phyloP scores from a whole-genome alignment of 2,888 invertebrate species.

The Dryococelus australis region DNA sequence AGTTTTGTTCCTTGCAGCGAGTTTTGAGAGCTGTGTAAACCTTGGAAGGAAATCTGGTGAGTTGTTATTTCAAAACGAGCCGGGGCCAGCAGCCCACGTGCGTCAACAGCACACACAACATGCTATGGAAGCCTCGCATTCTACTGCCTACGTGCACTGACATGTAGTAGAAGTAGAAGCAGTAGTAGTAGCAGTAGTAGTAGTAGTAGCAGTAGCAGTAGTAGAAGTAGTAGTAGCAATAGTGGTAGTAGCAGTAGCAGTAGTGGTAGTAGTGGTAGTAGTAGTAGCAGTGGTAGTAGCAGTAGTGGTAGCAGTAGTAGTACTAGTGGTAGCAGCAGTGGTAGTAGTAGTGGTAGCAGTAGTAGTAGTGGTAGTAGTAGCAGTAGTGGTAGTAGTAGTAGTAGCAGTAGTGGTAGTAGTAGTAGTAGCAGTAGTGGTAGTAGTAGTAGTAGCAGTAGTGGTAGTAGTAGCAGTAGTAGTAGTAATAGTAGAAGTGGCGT shows the following conservation, averaged over 20 bases:
- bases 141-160: not conserved
- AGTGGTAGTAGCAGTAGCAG: not conserved
- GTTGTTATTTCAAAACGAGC: too few species aligned
- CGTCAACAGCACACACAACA: too few species aligned
- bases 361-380: not conserved
- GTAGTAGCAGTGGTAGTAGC: not conserved
- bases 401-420: not conserved
- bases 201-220: not conserved
- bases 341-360: not conserved
- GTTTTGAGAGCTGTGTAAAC: too few species aligned
- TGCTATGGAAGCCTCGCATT: too few species aligned
- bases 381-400: not conserved
- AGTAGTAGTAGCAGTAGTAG: not conserved
- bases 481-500: not conserved
- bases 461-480: not conserved
- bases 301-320: not conserved
- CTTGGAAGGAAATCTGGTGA: too few species aligned
- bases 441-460: not conserved
- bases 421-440: not conserved
- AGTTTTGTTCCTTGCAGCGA: too few species aligned
- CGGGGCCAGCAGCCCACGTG: too few species aligned
- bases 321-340: not conserved
- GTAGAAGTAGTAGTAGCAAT: not conserved
- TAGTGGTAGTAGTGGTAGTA: not conserved
- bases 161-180: too few species aligned